Conservation (phyloP, 1,140 invertebrate genomes). For the Lasioglossum albipes region DNA sequence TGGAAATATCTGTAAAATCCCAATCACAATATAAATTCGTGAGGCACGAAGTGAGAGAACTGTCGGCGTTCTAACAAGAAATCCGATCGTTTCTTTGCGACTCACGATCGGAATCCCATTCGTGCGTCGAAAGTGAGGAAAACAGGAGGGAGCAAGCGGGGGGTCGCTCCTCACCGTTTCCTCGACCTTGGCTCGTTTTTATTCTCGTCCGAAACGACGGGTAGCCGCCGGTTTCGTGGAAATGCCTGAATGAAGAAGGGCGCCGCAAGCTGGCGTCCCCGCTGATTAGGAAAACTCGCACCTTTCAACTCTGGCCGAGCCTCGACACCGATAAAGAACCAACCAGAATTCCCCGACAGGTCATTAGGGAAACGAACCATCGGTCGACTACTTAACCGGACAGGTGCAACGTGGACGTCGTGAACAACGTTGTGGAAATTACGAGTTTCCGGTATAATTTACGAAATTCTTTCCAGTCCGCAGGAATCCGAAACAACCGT, state of each 20-base stretch:
- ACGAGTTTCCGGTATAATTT: neutral
- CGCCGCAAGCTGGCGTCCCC: constrained; percentile 32
- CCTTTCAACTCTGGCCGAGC: neutral
- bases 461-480: neutral
- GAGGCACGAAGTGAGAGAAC: constrained; percentile 5
- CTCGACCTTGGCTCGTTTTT: constrained; percentile 22
- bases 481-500: too few relatives aligned
- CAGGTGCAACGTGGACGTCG: neutral
- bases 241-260: constrained; percentile 57
- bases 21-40: too few relatives aligned
- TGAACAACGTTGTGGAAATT: neutral
- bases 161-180: constrained; percentile 8
- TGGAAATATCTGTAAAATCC: too few relatives aligned
- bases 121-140: constrained; percentile 43
- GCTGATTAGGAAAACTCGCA: constrained; percentile 54
- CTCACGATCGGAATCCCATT: constrained; percentile 36
- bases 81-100: constrained; percentile 37
- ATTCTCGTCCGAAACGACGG: neutral
- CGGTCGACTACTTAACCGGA: neutral
- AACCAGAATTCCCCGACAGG: constrained; percentile 12
- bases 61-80: constrained; percentile 1
- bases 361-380: constrained; percentile 12
- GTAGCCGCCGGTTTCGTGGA: constrained; percentile 1
- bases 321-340: constrained; percentile 1
- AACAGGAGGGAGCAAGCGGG: constrained; percentile 8